Base-by-base conservation (phyloP, 2,797 vertebrate species). In the Gymnodraco acuticeps region DNA sequence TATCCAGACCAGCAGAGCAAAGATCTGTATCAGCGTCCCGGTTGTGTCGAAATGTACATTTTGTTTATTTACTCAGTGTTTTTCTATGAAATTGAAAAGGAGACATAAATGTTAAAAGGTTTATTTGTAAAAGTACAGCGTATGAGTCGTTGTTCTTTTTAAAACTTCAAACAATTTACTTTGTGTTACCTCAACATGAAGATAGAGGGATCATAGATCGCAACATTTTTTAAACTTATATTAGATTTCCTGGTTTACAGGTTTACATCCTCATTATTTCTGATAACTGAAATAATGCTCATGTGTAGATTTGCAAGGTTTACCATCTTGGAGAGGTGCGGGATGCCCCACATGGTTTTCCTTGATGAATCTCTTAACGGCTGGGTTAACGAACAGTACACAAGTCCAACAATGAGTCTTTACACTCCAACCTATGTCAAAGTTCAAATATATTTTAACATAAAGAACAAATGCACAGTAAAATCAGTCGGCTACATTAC, bases 91-190 rank as follows among this genome's bases (percentile, higher is more conserved):
- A 79, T 20, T 48, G 45, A 53, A 73, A 68, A 73, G 66, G 56
- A 65, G 68, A 67, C 11, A 12, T 64, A 78, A 68, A 58, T 75
- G 43, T 70, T 66, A 9, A 68, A 55, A 60, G 65, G 52, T 87
- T 91, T 85, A 88, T 86, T 89, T 60, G 76, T 83, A 70, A 84
- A 87, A 86, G 64, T 68, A 68, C 63, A 82, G 60, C 70, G 72
- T 73, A 60, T 68, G n/a, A 50, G 60, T 62, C 8, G 20, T n/a
- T 51, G 41, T 53, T 75, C 12, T 83, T 77, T 64, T 50, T 60
- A 19, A 41, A 69, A 70, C 47, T 51, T 53, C 20, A 23, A 5
- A 63, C 17, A 13, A 0, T 62, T 43, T 23, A 51, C 55, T 23
- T 70, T 13, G 27, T 64, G 59, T 66, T 15, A 41, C 61, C 50